Percentiles rank a stretch among this genome's conserved stretches.
Conservation (phyloP, 2,113 vertebrate genomes). For the Balaenoptera acutorostrata region DNA sequence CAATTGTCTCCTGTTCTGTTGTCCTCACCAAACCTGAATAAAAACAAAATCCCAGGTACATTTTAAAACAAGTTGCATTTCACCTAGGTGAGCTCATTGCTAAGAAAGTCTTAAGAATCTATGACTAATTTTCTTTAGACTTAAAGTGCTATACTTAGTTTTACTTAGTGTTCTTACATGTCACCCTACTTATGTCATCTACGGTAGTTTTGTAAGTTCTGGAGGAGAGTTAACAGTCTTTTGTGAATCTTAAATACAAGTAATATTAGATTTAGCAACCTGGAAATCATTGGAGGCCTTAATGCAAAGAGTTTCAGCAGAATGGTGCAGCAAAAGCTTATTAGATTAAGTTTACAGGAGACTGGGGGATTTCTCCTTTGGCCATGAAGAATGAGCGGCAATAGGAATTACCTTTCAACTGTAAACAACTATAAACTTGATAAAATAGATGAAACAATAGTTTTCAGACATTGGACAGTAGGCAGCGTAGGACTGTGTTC, state of each 20-base stretch:
- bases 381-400: background rate
- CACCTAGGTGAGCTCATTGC: background rate
- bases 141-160: background rate
- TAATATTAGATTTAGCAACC: background rate
- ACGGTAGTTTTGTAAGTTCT: background rate
- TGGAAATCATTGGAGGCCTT: background rate
- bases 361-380: background rate
- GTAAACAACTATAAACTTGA: background rate
- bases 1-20: background rate
- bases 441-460: background rate
- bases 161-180: background rate
- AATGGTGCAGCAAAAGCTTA: background rate
- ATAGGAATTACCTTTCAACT: background rate
- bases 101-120: background rate
- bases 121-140: background rate
- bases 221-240: background rate
- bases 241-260: background rate
- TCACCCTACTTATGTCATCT: background rate
- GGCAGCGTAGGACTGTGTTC: background rate
- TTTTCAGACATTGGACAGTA: background rate
- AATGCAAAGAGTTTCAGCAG: background rate
- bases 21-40: background rate
- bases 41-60: background rate
- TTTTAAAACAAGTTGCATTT: conserved; percentile 22
- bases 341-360: background rate